Conservation (phyloP, 2,888 invertebrate species). For the Odontomyia ornata region DNA sequence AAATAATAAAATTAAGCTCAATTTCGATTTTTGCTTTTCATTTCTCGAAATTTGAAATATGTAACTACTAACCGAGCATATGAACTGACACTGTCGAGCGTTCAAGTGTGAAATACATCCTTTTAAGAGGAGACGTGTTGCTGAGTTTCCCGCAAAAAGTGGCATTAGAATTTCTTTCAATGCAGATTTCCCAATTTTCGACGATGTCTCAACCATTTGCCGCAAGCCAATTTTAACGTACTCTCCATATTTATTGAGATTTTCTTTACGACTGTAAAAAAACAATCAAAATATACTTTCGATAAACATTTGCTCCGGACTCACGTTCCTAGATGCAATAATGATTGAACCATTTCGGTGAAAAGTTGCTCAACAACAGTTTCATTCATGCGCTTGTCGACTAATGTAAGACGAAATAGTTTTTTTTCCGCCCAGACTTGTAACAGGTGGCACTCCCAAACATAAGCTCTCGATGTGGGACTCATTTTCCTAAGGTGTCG, state of each 20-base stretch:
- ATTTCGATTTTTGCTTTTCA: background rate
- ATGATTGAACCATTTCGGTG: background rate
- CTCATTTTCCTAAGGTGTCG: background rate
- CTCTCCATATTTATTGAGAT: constrained; percentile 2
- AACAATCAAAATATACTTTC: background rate
- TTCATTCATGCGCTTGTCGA: constrained; percentile 1
- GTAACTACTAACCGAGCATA: constrained; percentile 45
- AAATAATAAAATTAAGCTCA: no score
- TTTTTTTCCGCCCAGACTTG: constrained; percentile 31
- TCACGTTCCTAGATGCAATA: constrained; percentile 13
- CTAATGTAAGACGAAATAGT: constrained; percentile 30
- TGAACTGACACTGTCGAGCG: constrained; percentile 27
- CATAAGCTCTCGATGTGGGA: background rate
- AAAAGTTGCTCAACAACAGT: constrained; percentile 1
- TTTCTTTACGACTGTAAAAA: background rate
- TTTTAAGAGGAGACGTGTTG: constrained; percentile 3
- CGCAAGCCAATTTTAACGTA: constrained; percentile 9
- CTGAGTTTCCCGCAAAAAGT: constrained; percentile 7
- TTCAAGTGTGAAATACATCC: constrained; percentile 36
- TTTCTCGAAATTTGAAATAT: no score
- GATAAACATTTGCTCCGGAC: background rate
- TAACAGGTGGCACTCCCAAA: constrained; percentile 31
- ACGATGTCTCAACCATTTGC: constrained; percentile 41
- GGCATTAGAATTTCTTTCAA: constrained; percentile 15
- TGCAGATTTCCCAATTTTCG: background rate